Evolutionary conservation across 2,797 vertebrate species (phyloP).

Genomic region (Galago senegalensis): DNA sequence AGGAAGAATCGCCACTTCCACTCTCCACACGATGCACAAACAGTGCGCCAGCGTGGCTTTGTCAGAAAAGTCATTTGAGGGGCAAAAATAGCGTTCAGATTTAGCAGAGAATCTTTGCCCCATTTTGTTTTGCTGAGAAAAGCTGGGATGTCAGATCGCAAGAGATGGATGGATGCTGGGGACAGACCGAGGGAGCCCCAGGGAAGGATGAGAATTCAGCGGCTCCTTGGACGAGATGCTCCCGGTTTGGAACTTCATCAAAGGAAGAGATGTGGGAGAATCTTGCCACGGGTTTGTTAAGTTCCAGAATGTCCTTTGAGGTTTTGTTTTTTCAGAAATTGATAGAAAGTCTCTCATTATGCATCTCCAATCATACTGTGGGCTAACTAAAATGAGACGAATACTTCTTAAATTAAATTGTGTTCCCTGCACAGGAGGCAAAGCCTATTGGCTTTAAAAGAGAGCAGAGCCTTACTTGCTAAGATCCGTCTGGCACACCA

Average conservation of each 20-base stretch:
- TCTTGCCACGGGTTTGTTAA: constrained; percentile 17
- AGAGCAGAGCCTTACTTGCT: not conserved
- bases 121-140: constrained; percentile 21
- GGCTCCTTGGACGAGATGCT: constrained; percentile 54
- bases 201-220: not conserved
- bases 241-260: constrained; percentile 70
- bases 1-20: not conserved
- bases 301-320: constrained; percentile 53
- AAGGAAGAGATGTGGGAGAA: constrained; percentile 40
- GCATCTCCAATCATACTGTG: not conserved
- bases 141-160: not conserved
- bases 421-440: constrained; percentile 22
- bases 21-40: not conserved
- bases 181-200: not conserved
- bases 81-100: not conserved
- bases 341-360: constrained; percentile 62
- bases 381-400: constrained; percentile 66
- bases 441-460: constrained; percentile 21
- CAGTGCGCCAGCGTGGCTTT: not conserved
- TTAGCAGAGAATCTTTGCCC: constrained; percentile 27
- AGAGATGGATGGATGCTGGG: constrained; percentile 50
- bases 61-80: not conserved
- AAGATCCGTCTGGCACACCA: not conserved
- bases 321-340: constrained; percentile 67
- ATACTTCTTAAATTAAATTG: constrained; percentile 64